Evolutionary conservation across 2,113 vertebrate genomes (phyloP), one percentile per base, ranked within the genome.

Genomic region (Ceyx margarethae): DNA sequence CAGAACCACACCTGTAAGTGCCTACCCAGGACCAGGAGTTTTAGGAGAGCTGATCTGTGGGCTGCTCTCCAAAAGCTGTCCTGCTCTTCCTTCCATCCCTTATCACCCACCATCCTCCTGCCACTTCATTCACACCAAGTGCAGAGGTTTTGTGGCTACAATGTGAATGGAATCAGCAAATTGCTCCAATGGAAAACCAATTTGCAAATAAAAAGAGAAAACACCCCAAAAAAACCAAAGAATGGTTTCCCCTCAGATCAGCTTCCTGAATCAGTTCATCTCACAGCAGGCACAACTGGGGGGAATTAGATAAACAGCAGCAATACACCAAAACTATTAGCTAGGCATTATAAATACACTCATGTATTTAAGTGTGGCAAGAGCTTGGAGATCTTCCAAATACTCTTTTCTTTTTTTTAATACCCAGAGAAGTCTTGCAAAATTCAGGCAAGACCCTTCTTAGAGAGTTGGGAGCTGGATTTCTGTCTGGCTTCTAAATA

Each of bases 141-240:
- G 4, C 28, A 18, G 53, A 25, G 54, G 8, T 58, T 1, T 15
- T 0, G 4, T 13, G 71, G 62, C 75, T 42, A 3, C 3, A 1
- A 0, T 0, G 53, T 7, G 19, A 80, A 62, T 0, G 1, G 60
- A 15, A 43, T 48, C 43, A 16, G 60, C 11, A 9, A 66, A 19
- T 62, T 94, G 71, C 87, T 82, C 78, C 85, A 58, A 4, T 65
- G 89, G 91, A 95, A 94, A 91, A 86, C 71, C 67, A 68, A 7
- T 22, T n/a, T 66, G 20, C 19, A 22, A 46, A 23, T 33, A 58
- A 43, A 21, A 76, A 56, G 13, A 13, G 35, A n/a, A 48, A 48
- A 48, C 46, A 22, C 46, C 21, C 46, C 46, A 50, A 50, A 50
- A 54, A 53, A 46, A 19, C 19, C 19, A 23, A 37, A 21, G 26